These are phyloP conservation scores for Apoda limacodes DNA, from an alignment of 2,888 invertebrate species.

Conservation along the genomic window DNA sequence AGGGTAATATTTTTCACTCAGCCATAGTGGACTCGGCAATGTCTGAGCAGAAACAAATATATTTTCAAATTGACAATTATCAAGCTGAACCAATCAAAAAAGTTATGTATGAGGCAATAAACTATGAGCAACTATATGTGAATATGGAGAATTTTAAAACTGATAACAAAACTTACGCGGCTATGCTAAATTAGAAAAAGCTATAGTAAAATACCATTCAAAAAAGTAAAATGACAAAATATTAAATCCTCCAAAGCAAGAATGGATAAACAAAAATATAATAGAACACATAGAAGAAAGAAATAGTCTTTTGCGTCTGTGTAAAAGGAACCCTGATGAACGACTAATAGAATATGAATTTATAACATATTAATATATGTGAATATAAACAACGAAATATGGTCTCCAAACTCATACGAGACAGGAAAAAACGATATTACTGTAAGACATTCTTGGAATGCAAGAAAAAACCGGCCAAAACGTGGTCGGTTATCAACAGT, in stretches of 20 bases:
- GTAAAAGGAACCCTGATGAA: neutral
- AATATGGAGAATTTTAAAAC: neutral
- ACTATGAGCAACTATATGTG: neutral
- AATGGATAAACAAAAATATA: too few species aligned
- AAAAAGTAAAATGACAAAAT: slow-evolving; percentile 1
- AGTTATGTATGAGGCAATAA: slow-evolving; percentile 1
- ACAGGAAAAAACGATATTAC: neutral
- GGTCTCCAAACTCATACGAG: neutral
- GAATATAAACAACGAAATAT: neutral
- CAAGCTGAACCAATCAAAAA: neutral
- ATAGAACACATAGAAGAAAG: slow-evolving; percentile 1
- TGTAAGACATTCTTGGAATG: neutral
- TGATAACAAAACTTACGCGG: neutral
- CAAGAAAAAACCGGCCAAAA: too few species aligned
- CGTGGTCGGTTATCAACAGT: neutral
- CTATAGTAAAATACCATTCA: neutral
- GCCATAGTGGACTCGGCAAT: slow-evolving; percentile 13
- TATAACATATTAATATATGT: too few species aligned
- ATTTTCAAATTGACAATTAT: slow-evolving; percentile 2
- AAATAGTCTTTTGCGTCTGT: neutral
- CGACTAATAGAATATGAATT: neutral
- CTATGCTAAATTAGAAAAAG: neutral
- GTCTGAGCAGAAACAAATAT: slow-evolving; percentile 9
- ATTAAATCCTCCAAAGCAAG: slow-evolving; percentile 4
- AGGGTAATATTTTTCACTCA: slow-evolving; percentile 9